phyloP scores from a whole-genome alignment of 1,140 invertebrate species.

The Phthorimaea operculella region DNA sequence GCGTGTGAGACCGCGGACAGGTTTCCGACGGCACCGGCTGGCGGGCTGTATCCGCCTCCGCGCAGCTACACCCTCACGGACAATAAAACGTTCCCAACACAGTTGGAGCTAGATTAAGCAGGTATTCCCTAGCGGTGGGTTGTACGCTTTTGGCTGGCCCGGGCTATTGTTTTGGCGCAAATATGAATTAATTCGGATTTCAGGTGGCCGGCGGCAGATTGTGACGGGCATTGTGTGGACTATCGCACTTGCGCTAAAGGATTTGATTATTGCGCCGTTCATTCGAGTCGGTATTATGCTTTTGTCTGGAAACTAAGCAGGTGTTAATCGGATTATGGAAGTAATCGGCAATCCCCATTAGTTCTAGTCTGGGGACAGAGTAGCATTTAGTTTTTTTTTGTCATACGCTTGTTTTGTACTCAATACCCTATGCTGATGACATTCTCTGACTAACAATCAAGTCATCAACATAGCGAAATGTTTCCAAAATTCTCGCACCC shows the following conservation, averaged over 20 bases:
- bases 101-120: neutral
- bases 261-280: slow-evolving; percentile 5
- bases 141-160: neutral
- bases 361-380: no score
- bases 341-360: no score
- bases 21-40: slow-evolving; percentile 19
- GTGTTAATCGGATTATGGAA: no score
- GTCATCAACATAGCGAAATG: no score
- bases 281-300: neutral
- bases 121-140: neutral
- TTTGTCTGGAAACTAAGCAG: no score
- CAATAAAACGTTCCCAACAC: no score
- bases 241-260: slow-evolving; percentile 1
- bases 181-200: slow-evolving; percentile 51
- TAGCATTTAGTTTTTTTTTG: no score
- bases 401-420: no score
- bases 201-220: slow-evolving; percentile 22
- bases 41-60: neutral
- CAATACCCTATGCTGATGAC: no score
- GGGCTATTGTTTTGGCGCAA: slow-evolving; percentile 33
- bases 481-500: no score
- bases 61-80: neutral
- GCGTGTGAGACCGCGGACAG: slow-evolving; percentile 33
- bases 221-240: slow-evolving; percentile 2
- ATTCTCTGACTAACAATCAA: no score